Evolutionary conservation across 2,888 invertebrate species (phyloP).

Genomic region (Acleris emargana): DNA sequence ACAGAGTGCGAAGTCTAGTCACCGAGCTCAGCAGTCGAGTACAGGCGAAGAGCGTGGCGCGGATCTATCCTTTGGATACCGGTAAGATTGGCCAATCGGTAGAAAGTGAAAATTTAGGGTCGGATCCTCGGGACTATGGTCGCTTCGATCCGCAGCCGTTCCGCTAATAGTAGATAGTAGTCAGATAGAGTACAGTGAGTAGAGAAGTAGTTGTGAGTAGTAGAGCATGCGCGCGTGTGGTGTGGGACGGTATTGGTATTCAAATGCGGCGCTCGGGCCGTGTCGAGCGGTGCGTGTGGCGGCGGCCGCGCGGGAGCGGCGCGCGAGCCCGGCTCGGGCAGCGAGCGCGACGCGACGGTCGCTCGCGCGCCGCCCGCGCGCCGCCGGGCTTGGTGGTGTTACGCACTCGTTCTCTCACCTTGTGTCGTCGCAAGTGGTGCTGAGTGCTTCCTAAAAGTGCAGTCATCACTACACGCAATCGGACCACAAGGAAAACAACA

Average conservation of each 20-base stretch:
- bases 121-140: constrained; percentile 71
- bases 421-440: constrained; percentile 80
- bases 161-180: constrained; percentile 78
- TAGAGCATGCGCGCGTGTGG: constrained; percentile 82
- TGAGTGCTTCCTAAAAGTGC: constrained; percentile 81
- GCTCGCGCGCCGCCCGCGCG: constrained; percentile 16
- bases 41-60: constrained; percentile 70
- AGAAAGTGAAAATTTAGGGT: constrained; percentile 54
- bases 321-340: constrained; percentile 37
- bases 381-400: constrained; percentile 49
- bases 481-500: constrained; percentile 23
- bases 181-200: constrained; percentile 77
- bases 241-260: constrained; percentile 87
- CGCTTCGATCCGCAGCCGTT: constrained; percentile 72
- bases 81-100: constrained; percentile 53
- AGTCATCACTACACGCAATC: constrained; percentile 62
- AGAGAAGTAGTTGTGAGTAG: constrained; percentile 75
- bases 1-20: constrained; percentile 78
- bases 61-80: constrained; percentile 72
- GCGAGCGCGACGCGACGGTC: constrained; percentile 28
- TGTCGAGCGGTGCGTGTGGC: constrained; percentile 62
- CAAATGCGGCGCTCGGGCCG: constrained; percentile 86
- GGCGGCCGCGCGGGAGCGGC: constrained; percentile 31
- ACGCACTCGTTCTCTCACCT: constrained; percentile 83
- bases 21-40: constrained; percentile 76